These are phyloP conservation scores for Hipposideros armiger DNA, from an alignment of 2,113 vertebrate genomes.

Conservation along the genomic window DNA sequence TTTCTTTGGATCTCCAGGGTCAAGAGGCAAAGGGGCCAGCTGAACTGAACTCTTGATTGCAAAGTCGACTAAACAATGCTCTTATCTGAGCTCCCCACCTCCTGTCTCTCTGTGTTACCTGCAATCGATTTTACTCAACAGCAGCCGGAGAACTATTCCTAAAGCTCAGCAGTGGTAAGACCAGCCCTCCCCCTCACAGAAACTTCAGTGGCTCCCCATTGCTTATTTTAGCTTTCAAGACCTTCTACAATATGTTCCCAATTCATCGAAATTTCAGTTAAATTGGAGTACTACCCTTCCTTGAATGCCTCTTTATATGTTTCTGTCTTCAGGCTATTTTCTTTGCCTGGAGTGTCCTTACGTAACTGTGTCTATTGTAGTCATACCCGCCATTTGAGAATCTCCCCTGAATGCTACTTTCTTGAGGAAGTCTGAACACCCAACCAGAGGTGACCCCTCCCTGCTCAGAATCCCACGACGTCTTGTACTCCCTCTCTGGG, in stretches of 20 bases:
- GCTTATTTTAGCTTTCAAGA: not conserved
- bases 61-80: not conserved
- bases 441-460: not conserved
- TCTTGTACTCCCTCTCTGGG: not conserved
- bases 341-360: not conserved
- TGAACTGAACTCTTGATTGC: not conserved
- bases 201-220: not conserved
- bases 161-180: not conserved
- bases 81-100: not conserved
- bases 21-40: not conserved
- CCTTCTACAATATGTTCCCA: not conserved
- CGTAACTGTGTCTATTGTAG: not conserved
- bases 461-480: not conserved
- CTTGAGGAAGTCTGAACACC: not conserved
- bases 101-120: not conserved
- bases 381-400: not conserved
- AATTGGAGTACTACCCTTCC: not conserved
- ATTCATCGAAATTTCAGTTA: slow-evolving; percentile 20
- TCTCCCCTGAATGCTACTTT: not conserved
- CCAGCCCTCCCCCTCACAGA: not conserved
- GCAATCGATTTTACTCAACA: not conserved
- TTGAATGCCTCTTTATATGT: not conserved
- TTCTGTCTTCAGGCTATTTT: not conserved
- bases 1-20: not conserved
- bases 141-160: not conserved